These are phyloP conservation scores for Achatina immaculata DNA, from an alignment of 1,140 invertebrate genomes.

Conservation along the genomic window DNA sequence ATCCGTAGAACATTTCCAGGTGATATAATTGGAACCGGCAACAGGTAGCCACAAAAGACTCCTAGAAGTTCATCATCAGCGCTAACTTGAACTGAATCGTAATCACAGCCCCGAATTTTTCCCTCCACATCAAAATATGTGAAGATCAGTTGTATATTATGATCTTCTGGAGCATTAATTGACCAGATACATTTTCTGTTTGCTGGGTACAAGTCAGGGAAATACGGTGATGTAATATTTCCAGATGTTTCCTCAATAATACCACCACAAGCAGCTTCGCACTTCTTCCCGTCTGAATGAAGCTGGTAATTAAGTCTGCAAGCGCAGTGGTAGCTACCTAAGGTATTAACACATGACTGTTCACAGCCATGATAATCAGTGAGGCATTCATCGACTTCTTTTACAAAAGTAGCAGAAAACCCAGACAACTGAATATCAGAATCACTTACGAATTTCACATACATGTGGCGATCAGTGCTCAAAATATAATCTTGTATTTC, in stretches of 20 bases:
- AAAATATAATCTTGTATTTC: slow-evolving; percentile 90
- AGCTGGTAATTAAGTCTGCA: slow-evolving; percentile 95
- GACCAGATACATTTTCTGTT: slow-evolving; percentile 98
- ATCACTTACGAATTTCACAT: slow-evolving; percentile 97
- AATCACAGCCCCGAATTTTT: slow-evolving; percentile 96
- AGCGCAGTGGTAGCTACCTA: slow-evolving; percentile 93
- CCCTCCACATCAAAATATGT: slow-evolving; percentile 98
- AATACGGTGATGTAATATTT: slow-evolving; percentile 94
- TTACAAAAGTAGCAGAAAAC: slow-evolving; percentile 54
- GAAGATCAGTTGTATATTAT: slow-evolving; percentile 95
- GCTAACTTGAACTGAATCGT: slow-evolving; percentile 91
- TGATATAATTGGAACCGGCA: slow-evolving; percentile 89
- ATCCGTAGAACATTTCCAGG: slow-evolving; percentile 89
- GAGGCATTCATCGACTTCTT: slow-evolving; percentile 93
- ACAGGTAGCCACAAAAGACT: slow-evolving; percentile 81
- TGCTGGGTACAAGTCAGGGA: slow-evolving; percentile 92
- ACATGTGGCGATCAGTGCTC: slow-evolving; percentile 89
- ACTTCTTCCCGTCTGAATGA: slow-evolving; percentile 95
- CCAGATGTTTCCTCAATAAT: slow-evolving; percentile 90
- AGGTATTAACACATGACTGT: slow-evolving; percentile 94
- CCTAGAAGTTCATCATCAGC: slow-evolving; percentile 86
- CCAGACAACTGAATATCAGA: slow-evolving; percentile 86
- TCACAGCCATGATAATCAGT: slow-evolving; percentile 91
- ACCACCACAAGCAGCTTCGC: slow-evolving; percentile 98
- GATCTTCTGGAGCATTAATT: slow-evolving; percentile 91